A percentile compares a stretch with the other conserved stretches of the same genome.
Evolutionary conservation across 2,797 vertebrate genomes (phyloP).

Genomic region (Danio aesculapii): DNA sequence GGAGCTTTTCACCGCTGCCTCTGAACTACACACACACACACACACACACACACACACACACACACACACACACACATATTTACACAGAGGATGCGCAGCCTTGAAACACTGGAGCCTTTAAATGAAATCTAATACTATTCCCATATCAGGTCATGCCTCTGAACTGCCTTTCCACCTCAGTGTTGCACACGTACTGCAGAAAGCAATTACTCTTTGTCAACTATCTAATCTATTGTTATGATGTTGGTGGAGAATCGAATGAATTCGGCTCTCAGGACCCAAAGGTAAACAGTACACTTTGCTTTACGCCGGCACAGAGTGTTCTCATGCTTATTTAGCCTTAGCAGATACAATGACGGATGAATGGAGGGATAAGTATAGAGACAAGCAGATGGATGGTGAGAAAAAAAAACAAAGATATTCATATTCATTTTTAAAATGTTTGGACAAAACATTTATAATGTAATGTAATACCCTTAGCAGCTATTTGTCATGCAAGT

Average conservation of each 20-base stretch:
- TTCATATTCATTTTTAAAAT: not conserved
- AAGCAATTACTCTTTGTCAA: constrained; percentile 77
- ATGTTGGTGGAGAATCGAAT: constrained; percentile 62
- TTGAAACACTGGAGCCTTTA: constrained; percentile 67
- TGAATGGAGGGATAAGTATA: not conserved
- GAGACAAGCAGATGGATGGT: not conserved
- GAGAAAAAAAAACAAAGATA: not conserved
- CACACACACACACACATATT: not conserved
- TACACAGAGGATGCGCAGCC: constrained; percentile 19
- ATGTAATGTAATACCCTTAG: not conserved
- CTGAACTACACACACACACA: not conserved
- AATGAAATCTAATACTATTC: constrained; percentile 80
- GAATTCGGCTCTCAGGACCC: constrained; percentile 17
- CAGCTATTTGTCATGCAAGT: not conserved
- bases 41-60: too few species aligned
- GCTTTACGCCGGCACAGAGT: not conserved
- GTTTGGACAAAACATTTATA: not conserved
- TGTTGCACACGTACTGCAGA: constrained; percentile 62
- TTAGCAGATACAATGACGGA: not conserved
- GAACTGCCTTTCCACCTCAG: constrained; percentile 67
- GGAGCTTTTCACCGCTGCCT: not conserved
- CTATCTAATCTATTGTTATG: constrained; percentile 67
- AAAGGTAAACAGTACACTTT: constrained; percentile 29
- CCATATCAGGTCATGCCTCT: constrained; percentile 73
- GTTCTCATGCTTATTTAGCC: constrained; percentile 13